These are phyloP conservation scores for Vireo altiloquus DNA, from an alignment of 2,113 vertebrate genomes.

Conservation along the genomic window DNA sequence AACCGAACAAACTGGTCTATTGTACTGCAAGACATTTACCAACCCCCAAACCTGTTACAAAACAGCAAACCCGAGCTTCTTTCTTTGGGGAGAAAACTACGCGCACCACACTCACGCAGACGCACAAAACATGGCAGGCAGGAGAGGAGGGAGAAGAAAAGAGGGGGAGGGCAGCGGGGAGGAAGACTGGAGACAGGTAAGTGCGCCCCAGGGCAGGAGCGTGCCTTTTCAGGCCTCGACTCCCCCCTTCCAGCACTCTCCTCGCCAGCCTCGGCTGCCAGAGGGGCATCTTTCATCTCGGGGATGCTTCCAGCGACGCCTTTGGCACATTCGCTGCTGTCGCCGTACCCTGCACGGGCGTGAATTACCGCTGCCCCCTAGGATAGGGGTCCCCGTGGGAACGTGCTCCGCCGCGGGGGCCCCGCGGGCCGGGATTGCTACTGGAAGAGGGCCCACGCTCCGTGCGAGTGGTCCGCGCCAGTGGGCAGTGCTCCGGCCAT, in stretches of 20 bases:
- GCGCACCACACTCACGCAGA: neutral
- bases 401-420: neutral
- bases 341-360: neutral
- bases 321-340: neutral
- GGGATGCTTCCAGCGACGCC: neutral
- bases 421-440: neutral
- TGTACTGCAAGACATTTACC: constrained; percentile 20
- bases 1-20: constrained; percentile 23
- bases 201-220: constrained; percentile 27
- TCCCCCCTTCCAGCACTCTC: constrained; percentile 24
- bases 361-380: neutral
- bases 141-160: neutral
- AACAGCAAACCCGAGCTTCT: neutral
- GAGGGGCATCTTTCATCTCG: constrained; percentile 34
- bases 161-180: neutral
- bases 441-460: neutral
- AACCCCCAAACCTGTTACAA: constrained; percentile 37
- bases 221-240: constrained; percentile 56
- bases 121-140: neutral
- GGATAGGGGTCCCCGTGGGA: neutral
- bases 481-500: neutral
- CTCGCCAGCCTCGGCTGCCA: constrained; percentile 32
- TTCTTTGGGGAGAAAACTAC: neutral
- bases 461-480: neutral
- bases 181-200: constrained; percentile 46